Conservation (phyloP, 1,140 invertebrate species). For the Orchesella cincta region DNA sequence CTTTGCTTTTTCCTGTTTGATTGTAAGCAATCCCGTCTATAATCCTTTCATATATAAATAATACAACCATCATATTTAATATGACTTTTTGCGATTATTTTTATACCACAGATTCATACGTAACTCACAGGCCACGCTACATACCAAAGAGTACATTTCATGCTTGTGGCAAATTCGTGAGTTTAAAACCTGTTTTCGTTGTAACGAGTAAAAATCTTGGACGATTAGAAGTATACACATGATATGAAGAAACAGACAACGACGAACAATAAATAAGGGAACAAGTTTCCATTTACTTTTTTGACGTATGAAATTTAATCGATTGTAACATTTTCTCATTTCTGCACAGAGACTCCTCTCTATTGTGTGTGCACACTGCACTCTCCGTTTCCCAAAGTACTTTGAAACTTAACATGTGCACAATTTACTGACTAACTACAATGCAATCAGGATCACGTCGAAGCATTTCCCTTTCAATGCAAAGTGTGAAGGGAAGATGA, state of each 20-base stretch:
- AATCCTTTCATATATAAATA: too few species aligned
- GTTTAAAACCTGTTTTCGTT: conserved; percentile 19
- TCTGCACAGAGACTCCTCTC: too few species aligned
- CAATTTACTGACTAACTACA: too few species aligned
- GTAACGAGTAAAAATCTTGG: neutral
- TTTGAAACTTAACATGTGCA: too few species aligned
- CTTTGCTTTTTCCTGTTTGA: conserved; percentile 15
- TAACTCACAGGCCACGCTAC: neutral
- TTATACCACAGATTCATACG: too few species aligned
- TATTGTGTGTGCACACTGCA: too few species aligned
- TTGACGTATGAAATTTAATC: conserved; percentile 5
- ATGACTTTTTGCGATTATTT: too few species aligned
- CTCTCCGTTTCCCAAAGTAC: too few species aligned
- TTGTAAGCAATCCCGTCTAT: neutral
- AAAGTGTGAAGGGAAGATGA: too few species aligned
- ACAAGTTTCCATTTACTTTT: conserved; percentile 12
- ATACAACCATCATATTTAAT: too few species aligned
- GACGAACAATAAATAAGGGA: neutral
- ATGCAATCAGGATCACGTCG: conserved; percentile 6
- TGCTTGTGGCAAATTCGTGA: conserved; percentile 17
- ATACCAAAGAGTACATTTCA: neutral
- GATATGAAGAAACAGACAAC: neutral
- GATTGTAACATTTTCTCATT: neutral
- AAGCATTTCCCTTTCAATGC: too few species aligned
- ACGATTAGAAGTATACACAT: neutral